Conservation (phyloP, 2,113 vertebrate species). For the Pogonocichla stellata region DNA sequence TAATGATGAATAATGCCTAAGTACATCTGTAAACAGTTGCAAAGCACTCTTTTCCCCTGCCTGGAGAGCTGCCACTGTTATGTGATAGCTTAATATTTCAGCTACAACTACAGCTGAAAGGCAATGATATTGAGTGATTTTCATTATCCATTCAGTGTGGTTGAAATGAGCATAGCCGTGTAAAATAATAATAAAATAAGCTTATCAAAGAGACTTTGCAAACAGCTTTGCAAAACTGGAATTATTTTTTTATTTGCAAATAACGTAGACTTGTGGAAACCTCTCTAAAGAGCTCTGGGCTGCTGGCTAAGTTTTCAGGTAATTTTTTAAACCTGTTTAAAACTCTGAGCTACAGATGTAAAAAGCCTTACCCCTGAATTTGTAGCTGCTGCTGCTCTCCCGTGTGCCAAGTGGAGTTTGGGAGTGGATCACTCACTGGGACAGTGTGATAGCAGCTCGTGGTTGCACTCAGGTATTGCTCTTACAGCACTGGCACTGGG, state of each 20-base stretch:
- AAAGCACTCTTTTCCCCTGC: not conserved
- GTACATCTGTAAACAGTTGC: constrained; percentile 58
- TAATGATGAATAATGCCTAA: constrained; percentile 44
- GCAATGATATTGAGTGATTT: constrained; percentile 24
- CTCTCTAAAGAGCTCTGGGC: not conserved
- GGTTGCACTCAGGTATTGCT: not conserved
- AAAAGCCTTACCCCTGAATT: not conserved
- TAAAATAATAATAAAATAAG: constrained; percentile 2
- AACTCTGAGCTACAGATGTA: not conserved
- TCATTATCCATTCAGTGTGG: not conserved
- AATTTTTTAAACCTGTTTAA: not conserved
- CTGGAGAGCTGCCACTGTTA: constrained; percentile 47
- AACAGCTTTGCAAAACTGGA: not conserved
- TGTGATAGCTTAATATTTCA: constrained; percentile 52
- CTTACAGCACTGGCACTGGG: rapidly evolving
- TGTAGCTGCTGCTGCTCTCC: not conserved
- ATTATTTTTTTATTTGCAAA: not conserved
- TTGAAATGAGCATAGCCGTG: not conserved
- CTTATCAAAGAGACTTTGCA: not conserved
- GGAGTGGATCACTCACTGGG: rapidly evolving
- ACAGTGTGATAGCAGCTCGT: rapidly evolving
- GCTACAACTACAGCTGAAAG: constrained; percentile 43
- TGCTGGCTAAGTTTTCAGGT: not conserved
- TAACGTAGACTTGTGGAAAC: not conserved
- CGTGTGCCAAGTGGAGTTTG: not conserved